Percentiles rank a stretch among this genome's conserved stretches.
phyloP scores from a whole-genome alignment of 2,113 vertebrate species.

The Uropsilus gracilis region DNA sequence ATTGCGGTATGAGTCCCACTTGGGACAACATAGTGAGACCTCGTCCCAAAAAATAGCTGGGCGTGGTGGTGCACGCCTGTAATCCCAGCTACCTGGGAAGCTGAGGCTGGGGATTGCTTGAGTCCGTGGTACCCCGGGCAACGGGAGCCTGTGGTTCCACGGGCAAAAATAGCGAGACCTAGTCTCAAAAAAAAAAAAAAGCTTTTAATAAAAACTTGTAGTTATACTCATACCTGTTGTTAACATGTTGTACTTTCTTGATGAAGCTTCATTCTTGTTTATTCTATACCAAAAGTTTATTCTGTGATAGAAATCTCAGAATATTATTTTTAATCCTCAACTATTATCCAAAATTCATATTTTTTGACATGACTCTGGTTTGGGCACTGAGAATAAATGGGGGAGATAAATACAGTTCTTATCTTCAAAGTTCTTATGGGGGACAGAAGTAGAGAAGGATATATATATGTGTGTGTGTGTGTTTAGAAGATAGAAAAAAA shows the following conservation, averaged over 20 bases:
- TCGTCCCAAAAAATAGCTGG: no score
- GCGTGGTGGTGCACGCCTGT: no score
- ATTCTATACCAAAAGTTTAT: neutral
- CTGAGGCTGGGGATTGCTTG: no score
- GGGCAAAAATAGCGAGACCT: no score
- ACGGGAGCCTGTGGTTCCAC: no score
- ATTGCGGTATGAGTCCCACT: no score
- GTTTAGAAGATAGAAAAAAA: neutral
- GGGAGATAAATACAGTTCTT: neutral
- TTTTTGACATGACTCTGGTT: neutral
- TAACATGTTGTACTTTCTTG: neutral
- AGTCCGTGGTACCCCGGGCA: no score
- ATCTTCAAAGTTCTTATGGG: neutral
- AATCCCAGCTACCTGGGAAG: no score
- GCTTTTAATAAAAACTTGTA: no score
- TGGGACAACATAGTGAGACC: no score
- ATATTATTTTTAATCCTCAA: neutral
- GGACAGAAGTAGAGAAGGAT: neutral
- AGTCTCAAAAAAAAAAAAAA: neutral
- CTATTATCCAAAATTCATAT: neutral
- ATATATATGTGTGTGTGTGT: no score
- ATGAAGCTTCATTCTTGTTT: neutral
- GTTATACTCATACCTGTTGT: neutral
- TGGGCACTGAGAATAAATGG: slow-evolving; percentile 7
- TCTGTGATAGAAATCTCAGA: neutral